Conservation (phyloP, 2,888 invertebrate species). For the Tetropium fuscum region DNA sequence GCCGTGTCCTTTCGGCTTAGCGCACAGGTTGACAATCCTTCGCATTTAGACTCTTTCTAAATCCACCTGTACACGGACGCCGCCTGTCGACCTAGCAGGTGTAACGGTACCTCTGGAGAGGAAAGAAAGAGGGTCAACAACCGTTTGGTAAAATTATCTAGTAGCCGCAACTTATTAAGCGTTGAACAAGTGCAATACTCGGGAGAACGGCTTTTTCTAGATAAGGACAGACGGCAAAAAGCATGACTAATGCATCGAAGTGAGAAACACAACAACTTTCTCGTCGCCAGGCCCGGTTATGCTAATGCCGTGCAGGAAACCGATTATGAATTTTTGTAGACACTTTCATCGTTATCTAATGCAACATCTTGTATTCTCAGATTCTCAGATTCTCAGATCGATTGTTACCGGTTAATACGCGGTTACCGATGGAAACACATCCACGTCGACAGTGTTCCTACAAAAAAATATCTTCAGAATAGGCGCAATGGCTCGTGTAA, state of each 20-base stretch:
- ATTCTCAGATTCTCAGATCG: too few relatives aligned
- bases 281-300: slow-evolving; percentile 22
- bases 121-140: slow-evolving; percentile 54
- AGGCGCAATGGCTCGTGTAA: too few relatives aligned
- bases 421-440: too few relatives aligned
- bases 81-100: too few relatives aligned
- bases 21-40: too few relatives aligned
- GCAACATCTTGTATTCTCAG: slow-evolving; percentile 14
- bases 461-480: too few relatives aligned
- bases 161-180: slow-evolving; percentile 25
- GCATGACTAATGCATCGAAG: slow-evolving; percentile 28
- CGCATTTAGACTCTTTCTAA: too few relatives aligned
- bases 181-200: slow-evolving; percentile 24
- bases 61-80: too few relatives aligned
- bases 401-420: too few relatives aligned
- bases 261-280: slow-evolving; percentile 30
- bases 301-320: slow-evolving; percentile 40
- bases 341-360: slow-evolving; percentile 27
- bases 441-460: too few relatives aligned
- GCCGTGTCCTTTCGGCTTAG: too few relatives aligned
- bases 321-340: slow-evolving; percentile 17
- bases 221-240: slow-evolving; percentile 23
- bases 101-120: slow-evolving; percentile 35
- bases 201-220: slow-evolving; percentile 23
- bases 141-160: slow-evolving; percentile 46